A percentile compares a stretch with the other conserved stretches of the same genome.
Evolutionary conservation across 2,113 vertebrate genomes (phyloP).

Genomic region (Orthochromis malagaraziensis): DNA sequence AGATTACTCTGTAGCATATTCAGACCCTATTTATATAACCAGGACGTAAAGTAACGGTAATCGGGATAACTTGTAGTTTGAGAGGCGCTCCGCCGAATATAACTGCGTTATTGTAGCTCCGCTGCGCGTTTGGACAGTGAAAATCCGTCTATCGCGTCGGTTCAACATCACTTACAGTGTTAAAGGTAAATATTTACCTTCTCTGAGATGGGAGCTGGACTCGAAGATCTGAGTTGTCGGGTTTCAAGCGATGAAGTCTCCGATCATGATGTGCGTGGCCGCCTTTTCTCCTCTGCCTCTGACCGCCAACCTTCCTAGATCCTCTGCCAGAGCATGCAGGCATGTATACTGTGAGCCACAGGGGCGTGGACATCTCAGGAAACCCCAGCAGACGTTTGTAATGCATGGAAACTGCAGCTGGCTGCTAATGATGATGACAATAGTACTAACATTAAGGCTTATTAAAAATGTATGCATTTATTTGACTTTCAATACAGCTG

Average conservation of each 20-base stretch:
- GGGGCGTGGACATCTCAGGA: slow-evolving; percentile 33
- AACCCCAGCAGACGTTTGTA: not conserved
- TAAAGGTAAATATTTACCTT: not conserved
- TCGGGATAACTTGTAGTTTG: not conserved
- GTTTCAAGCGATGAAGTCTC: not conserved
- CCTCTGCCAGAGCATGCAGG: not conserved
- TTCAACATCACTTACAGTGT: not conserved
- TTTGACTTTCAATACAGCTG: not conserved
- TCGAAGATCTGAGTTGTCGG: not conserved
- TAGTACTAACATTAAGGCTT: not conserved
- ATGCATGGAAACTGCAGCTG: not conserved
- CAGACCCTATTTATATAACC: not conserved
- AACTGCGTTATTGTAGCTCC: not conserved
- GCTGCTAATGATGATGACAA: not conserved
- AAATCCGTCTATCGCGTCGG: not conserved
- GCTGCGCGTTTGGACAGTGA: not conserved
- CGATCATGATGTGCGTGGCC: slow-evolving; percentile 3
- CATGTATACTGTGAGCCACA: not conserved
- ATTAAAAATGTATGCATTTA: not conserved
- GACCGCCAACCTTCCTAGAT: slow-evolving; percentile 12
- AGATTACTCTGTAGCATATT: not conserved
- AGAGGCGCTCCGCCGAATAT: not conserved
- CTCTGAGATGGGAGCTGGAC: not conserved
- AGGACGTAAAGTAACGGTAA: not conserved
- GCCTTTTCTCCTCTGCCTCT: not conserved